Percentiles rank a stretch among this genome's conserved stretches.
phyloP scores from a whole-genome alignment of 2,888 invertebrate genomes.

The Pristionchus exspectatus region DNA sequence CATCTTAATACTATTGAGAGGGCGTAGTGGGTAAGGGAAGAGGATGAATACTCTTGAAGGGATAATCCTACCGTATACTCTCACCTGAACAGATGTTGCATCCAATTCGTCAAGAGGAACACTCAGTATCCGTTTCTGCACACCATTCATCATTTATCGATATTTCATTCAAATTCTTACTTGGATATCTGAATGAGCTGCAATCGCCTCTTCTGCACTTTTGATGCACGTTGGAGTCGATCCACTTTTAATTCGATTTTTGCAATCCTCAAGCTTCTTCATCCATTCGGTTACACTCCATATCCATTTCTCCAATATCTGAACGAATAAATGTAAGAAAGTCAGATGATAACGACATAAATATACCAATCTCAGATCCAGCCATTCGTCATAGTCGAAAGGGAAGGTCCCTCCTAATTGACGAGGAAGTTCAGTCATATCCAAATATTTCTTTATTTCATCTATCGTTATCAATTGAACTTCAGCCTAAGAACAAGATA shows the following conservation, averaged over 20 bases:
- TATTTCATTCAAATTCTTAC: conserved; percentile 84
- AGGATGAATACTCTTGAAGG: too few relatives aligned
- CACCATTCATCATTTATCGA: conserved; percentile 80
- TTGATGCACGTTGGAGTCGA: conserved; percentile 96
- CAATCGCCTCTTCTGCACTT: conserved; percentile 92
- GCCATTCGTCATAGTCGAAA: conserved; percentile 98
- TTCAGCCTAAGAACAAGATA: conserved; percentile 83
- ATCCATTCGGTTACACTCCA: conserved; percentile 92
- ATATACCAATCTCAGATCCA: conserved; percentile 88
- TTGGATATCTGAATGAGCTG: conserved; percentile 94
- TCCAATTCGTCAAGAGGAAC: conserved; percentile 95
- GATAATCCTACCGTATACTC: neutral
- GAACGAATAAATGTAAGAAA: conserved; percentile 56
- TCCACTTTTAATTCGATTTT: conserved; percentile 91
- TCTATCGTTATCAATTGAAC: conserved; percentile 98
- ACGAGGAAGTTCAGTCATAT: conserved; percentile 91
- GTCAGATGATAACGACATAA: neutral
- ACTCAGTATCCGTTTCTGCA: conserved; percentile 93
- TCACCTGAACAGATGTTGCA: conserved; percentile 86
- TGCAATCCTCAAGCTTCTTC: conserved; percentile 61
- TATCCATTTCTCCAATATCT: conserved; percentile 93
- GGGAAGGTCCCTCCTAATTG: conserved; percentile 92
- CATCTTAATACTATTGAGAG: too few relatives aligned
- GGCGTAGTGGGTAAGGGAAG: too few relatives aligned
- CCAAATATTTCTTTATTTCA: conserved; percentile 93